Conservation (phyloP, 92 coral and sea anemone species). For the Ricordea florida region DNA sequence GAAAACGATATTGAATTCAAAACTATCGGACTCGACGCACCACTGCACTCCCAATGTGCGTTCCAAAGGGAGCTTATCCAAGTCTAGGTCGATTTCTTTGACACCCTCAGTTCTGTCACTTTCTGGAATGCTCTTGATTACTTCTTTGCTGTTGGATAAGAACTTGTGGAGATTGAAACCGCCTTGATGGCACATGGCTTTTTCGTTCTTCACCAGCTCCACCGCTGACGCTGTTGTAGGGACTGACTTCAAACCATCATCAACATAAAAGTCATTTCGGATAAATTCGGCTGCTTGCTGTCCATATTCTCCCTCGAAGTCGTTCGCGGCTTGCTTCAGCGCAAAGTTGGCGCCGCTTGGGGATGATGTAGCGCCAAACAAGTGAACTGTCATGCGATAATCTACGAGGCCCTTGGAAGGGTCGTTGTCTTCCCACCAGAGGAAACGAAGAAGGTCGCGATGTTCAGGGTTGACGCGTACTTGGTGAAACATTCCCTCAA, state of each 20-base stretch:
- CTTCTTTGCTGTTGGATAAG: constrained; percentile 43
- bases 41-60: constrained; percentile 68
- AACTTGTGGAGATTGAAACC: constrained; percentile 58
- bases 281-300: constrained; percentile 37
- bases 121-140: constrained; percentile 30
- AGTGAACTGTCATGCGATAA: constrained; percentile 35
- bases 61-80: constrained; percentile 32
- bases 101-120: constrained; percentile 40
- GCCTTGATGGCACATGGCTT: constrained; percentile 46
- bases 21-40: constrained; percentile 52
- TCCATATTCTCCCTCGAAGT: constrained; percentile 22
- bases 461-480: not conserved
- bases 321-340: constrained; percentile 40
- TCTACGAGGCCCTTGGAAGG: not conserved
- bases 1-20: constrained; percentile 37
- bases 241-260: constrained; percentile 47
- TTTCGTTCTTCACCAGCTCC: constrained; percentile 32
- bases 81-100: constrained; percentile 35
- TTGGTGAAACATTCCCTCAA: constrained; percentile 19
- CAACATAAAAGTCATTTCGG: constrained; percentile 42
- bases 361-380: constrained; percentile 41
- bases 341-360: constrained; percentile 54
- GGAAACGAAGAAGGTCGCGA: constrained; percentile 14
- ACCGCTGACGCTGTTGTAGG: constrained; percentile 37
- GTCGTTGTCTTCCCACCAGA: constrained; percentile 31